Conservation (phyloP, 2,888 invertebrate species). For the Acanthosepion pharaonis region DNA sequence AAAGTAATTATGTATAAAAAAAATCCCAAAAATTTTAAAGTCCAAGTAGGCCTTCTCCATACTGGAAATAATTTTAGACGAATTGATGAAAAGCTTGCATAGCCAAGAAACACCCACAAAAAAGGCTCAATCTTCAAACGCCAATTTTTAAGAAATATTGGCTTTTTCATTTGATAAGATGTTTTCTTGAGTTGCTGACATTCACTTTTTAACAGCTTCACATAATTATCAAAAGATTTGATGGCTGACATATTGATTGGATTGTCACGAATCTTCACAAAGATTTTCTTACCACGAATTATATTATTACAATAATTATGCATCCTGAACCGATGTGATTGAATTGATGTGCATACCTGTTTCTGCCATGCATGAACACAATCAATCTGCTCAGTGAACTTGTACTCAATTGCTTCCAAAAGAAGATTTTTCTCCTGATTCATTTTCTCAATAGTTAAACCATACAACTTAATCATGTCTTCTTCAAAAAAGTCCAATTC, state of each 20-base stretch:
- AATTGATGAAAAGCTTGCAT: not conserved
- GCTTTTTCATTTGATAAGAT: not conserved
- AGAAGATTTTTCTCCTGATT: not conserved
- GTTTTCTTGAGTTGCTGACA: not conserved
- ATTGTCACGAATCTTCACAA: not conserved
- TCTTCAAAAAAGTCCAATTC: not conserved
- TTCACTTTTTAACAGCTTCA: not conserved
- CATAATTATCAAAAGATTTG: not conserved
- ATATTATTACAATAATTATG: not conserved
- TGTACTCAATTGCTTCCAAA: not conserved
- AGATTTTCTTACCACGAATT: not conserved
- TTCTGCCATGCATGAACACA: not conserved
- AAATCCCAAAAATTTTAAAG: not conserved
- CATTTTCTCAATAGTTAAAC: not conserved
- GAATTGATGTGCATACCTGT: not conserved
- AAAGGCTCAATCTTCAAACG: slow-evolving; percentile 23
- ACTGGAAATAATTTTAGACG: not conserved
- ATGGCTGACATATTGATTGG: not conserved
- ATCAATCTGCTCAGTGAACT: not conserved
- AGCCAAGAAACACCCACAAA: not conserved
- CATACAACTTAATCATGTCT: not conserved
- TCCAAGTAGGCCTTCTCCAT: not conserved
- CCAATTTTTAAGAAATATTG: not conserved
- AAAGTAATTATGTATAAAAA: not conserved
- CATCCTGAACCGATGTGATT: not conserved